These are phyloP conservation scores for Drosophila mettleri DNA, from an alignment of 2,888 invertebrate genomes.

Conservation along the genomic window DNA sequence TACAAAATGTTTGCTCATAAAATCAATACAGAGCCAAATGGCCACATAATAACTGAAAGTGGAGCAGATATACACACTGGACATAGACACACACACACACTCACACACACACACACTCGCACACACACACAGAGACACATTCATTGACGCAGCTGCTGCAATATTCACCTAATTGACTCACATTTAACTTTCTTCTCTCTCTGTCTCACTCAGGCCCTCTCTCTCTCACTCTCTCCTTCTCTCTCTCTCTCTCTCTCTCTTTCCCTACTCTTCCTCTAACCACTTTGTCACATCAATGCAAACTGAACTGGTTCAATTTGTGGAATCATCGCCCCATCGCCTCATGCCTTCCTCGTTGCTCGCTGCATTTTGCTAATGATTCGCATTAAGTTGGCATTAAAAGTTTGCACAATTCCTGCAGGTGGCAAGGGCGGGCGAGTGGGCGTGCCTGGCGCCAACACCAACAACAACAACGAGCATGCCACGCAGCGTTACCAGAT, in stretches of 20 bases:
- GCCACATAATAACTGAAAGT: slow-evolving; percentile 68
- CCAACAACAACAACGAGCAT: slow-evolving; percentile 13
- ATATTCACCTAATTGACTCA: slow-evolving; percentile 48
- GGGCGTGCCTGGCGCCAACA: background rate
- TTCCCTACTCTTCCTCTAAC: background rate
- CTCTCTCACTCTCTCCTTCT: too few relatives aligned
- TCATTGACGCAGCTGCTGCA: slow-evolving; percentile 33
- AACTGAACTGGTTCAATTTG: slow-evolving; percentile 14
- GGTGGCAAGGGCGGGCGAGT: too few relatives aligned
- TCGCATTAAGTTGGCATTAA: slow-evolving; percentile 58
- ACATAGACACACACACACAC: slow-evolving; percentile 10
- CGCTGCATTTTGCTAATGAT: slow-evolving; percentile 59
- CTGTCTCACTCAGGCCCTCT: too few relatives aligned
- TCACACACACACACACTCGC: background rate
- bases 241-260: background rate
- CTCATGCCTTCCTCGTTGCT: background rate
- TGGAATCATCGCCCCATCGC: background rate
- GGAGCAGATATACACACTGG: slow-evolving; percentile 42
- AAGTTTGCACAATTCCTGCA: slow-evolving; percentile 19
- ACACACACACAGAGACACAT: background rate
- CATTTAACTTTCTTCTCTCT: slow-evolving; percentile 9
- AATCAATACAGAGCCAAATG: slow-evolving; percentile 73
- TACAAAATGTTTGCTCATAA: slow-evolving; percentile 74
- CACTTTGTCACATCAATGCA: background rate
- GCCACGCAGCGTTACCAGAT: slow-evolving; percentile 21